A percentile compares a stretch with the other conserved stretches of the same genome.
phyloP scores from a whole-genome alignment of 2,113 vertebrate species.

The Elachura formosa region DNA sequence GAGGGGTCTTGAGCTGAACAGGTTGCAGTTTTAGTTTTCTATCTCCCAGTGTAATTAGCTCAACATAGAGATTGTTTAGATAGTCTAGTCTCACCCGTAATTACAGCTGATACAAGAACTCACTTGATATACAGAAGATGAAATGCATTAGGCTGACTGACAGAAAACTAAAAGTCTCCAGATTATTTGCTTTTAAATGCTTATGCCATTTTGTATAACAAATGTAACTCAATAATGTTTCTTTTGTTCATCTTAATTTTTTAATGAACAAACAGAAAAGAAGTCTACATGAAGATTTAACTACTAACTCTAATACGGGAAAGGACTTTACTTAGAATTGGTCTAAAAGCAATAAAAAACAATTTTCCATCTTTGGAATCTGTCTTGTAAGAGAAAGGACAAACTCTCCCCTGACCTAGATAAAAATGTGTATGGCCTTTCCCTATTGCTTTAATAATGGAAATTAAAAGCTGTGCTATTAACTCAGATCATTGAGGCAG shows the following conservation, averaged over 20 bases:
- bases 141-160: neutral
- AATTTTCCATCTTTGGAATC: neutral
- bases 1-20: neutral
- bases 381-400: neutral
- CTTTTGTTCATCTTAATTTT: neutral
- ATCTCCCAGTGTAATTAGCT: neutral
- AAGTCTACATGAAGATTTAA: neutral
- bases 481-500: neutral
- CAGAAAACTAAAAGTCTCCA: neutral
- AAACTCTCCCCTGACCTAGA: neutral
- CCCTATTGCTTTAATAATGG: neutral
- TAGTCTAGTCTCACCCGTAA: neutral
- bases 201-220: neutral
- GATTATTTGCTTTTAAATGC: slow-evolving; percentile 5
- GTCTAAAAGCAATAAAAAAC: neutral
- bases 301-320: neutral
- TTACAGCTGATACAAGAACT: neutral
- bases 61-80: neutral
- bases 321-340: neutral
- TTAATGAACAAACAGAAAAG: neutral
- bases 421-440: neutral
- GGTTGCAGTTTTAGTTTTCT: neutral
- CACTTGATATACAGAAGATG: neutral
- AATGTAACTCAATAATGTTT: neutral
- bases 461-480: neutral